These are phyloP conservation scores for Eupithecia exiguata DNA, from an alignment of 2,888 invertebrate genomes.

Conservation along the genomic window DNA sequence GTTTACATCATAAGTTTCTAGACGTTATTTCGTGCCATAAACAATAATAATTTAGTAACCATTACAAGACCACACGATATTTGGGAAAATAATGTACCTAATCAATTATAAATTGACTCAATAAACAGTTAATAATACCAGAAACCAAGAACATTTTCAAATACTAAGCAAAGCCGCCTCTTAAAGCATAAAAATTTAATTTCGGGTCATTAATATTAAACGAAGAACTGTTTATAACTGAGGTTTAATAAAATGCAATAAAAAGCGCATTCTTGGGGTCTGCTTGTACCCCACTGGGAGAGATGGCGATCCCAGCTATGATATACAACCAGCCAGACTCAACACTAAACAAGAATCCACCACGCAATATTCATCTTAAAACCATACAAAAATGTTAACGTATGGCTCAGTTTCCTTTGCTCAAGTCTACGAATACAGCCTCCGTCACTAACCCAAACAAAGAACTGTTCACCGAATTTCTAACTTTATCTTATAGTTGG, in stretches of 20 bases:
- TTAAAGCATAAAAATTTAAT: slow-evolving; percentile 66
- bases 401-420: slow-evolving; percentile 35
- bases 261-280: slow-evolving; percentile 72
- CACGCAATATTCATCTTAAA: slow-evolving; percentile 25
- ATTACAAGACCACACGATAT: neutral
- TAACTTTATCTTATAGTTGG: neutral
- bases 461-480: neutral
- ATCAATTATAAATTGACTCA: neutral
- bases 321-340: slow-evolving; percentile 52
- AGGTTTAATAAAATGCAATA: slow-evolving; percentile 68
- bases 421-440: slow-evolving; percentile 18
- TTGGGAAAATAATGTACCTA: neutral
- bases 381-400: slow-evolving; percentile 11
- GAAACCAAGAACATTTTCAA: slow-evolving; percentile 12
- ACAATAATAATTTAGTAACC: neutral
- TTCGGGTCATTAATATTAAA: slow-evolving; percentile 73
- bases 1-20: neutral
- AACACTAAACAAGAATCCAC: slow-evolving; percentile 2
- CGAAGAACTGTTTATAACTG: slow-evolving; percentile 73
- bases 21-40: neutral
- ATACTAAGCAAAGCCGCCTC: slow-evolving; percentile 45
- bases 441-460: slow-evolving; percentile 10
- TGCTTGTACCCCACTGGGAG: slow-evolving; percentile 72
- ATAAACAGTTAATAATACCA: slow-evolving; percentile 1
- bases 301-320: slow-evolving; percentile 60